Percentiles rank a stretch among this genome's conserved stretches.
phyloP scores from a whole-genome alignment of 2,888 invertebrate species.

The Ornithoptera priamus region DNA sequence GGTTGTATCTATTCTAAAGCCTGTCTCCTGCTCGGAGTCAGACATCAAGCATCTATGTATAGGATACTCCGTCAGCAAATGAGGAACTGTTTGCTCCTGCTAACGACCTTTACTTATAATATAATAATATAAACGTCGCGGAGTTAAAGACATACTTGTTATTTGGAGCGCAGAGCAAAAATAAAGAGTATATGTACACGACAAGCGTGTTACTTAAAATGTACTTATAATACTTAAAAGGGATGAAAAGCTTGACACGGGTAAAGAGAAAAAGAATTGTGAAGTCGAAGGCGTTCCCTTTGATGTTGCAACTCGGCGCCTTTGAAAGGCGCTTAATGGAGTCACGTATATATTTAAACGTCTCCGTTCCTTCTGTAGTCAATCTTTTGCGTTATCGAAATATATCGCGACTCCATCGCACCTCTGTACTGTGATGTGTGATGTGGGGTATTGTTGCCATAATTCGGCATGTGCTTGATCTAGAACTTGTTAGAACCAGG shows the following conservation, averaged over 20 bases:
- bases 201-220: conserved; percentile 4
- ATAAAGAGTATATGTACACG: background rate
- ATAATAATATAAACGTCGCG: too few relatives aligned
- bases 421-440: conserved; percentile 29
- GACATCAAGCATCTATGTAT: too few relatives aligned
- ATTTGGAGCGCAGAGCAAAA: too few relatives aligned
- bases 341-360: conserved; percentile 66
- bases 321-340: conserved; percentile 47
- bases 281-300: conserved; percentile 43
- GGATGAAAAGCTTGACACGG: conserved; percentile 26
- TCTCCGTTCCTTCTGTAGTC: conserved; percentile 58
- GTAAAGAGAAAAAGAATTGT: conserved; percentile 42
- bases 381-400: conserved; percentile 53
- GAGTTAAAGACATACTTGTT: too few relatives aligned
- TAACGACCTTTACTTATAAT: too few relatives aligned
- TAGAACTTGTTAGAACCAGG: too few relatives aligned
- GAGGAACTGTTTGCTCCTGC: too few relatives aligned
- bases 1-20: too few relatives aligned
- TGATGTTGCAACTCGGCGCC: conserved; percentile 47
- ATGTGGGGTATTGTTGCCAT: too few relatives aligned
- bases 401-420: conserved; percentile 52
- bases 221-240: conserved; percentile 7
- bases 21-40: too few relatives aligned
- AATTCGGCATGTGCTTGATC: too few relatives aligned
- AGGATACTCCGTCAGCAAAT: too few relatives aligned